phyloP scores from a whole-genome alignment of 2,888 invertebrate species.

The Miltochrista miniata region DNA sequence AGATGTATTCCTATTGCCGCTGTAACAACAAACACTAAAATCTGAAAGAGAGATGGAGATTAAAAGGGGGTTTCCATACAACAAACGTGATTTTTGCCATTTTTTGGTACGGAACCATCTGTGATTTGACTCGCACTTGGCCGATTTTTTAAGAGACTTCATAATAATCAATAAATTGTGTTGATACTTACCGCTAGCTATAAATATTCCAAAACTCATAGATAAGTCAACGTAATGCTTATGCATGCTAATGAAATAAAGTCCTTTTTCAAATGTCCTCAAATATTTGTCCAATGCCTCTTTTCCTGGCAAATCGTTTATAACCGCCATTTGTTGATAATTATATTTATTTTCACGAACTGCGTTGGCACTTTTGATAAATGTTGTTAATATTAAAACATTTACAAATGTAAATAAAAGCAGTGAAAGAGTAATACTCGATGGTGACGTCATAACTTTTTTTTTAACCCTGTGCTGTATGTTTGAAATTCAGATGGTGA shows the following conservation, averaged over 20 bases:
- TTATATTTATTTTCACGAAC: neutral
- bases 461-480: neutral
- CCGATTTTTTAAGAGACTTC: no score
- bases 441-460: neutral
- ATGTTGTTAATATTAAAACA: neutral
- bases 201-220: constrained; percentile 56
- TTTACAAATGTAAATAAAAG: neutral
- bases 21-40: no score
- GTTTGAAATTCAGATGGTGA: neutral
- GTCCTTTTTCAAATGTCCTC: constrained; percentile 37
- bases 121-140: no score
- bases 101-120: no score
- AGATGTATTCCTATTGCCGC: no score
- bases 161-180: no score
- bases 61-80: no score
- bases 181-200: constrained; percentile 49
- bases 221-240: constrained; percentile 49
- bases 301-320: constrained; percentile 36
- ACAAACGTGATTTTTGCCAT: no score
- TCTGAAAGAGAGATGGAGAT: no score
- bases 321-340: constrained; percentile 10
- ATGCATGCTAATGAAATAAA: constrained; percentile 40
- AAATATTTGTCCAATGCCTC: constrained; percentile 47
- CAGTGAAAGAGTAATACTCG: neutral
- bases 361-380: neutral